These are phyloP conservation scores for Lacanobia wlatinum DNA, from an alignment of 2,888 invertebrate species.

Conservation along the genomic window DNA sequence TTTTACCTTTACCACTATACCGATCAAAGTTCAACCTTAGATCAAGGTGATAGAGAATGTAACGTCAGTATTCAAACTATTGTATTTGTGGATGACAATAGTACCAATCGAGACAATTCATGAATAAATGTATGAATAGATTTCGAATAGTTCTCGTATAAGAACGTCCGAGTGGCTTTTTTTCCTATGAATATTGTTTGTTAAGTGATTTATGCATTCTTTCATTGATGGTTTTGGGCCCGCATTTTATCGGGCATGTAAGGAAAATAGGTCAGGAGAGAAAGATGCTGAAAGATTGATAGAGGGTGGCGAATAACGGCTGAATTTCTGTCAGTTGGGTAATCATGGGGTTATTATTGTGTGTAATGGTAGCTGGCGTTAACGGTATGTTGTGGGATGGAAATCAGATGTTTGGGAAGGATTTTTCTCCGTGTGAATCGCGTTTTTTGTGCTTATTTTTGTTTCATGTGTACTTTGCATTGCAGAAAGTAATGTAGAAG, in stretches of 20 bases:
- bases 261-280: constrained; percentile 56
- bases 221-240: constrained; percentile 50
- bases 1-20: background rate
- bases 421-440: constrained; percentile 1
- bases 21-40: constrained; percentile 30
- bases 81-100: constrained; percentile 65
- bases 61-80: constrained; percentile 20
- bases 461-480: too few species aligned
- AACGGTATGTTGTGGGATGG: constrained; percentile 24
- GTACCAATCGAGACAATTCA: constrained; percentile 70
- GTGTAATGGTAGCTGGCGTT: constrained; percentile 29
- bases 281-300: constrained; percentile 64
- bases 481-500: too few species aligned
- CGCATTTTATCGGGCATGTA: constrained; percentile 56
- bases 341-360: constrained; percentile 50
- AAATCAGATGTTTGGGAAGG: constrained; percentile 12
- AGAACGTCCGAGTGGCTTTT: constrained; percentile 65
- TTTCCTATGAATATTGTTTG: constrained; percentile 70
- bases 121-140: constrained; percentile 73
- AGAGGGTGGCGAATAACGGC: constrained; percentile 17
- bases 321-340: constrained; percentile 41
- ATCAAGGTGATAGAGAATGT: background rate
- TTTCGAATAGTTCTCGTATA: constrained; percentile 66
- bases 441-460: background rate
- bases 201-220: constrained; percentile 67